A percentile compares a stretch with the other conserved stretches of the same genome.
Evolutionary conservation across 2,113 vertebrate species (phyloP).

Genomic region (Cervus canadensis): DNA sequence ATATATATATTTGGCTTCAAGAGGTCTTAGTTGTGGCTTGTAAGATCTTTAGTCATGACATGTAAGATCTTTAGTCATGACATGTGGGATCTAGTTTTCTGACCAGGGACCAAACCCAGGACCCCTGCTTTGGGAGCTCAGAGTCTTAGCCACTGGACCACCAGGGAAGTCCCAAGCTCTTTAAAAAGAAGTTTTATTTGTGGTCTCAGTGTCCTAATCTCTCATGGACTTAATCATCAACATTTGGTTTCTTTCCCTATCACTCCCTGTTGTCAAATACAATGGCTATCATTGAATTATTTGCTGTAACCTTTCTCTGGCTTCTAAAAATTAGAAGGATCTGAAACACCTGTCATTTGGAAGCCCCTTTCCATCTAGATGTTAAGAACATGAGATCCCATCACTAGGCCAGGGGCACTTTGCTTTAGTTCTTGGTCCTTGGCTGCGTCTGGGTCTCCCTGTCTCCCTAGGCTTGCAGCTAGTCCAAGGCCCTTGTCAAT

Average conservation of each 20-base stretch:
- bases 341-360: background rate
- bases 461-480: background rate
- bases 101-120: background rate
- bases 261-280: background rate
- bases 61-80: background rate
- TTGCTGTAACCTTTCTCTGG: background rate
- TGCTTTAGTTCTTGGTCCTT: background rate
- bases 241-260: background rate
- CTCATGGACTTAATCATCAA: background rate
- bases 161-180: background rate
- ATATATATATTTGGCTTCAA: no score
- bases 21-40: background rate
- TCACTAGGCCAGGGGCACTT: background rate
- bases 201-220: background rate
- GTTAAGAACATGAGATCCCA: background rate
- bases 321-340: background rate
- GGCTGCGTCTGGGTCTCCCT: background rate
- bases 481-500: background rate
- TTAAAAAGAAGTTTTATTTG: background rate
- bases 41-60: background rate
- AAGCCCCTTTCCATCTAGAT: background rate
- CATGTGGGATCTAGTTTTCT: background rate
- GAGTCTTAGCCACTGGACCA: background rate
- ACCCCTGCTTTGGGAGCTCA: background rate
- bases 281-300: background rate